Evolutionary conservation across 2,113 vertebrate species (phyloP).

Genomic region (Osmerus eperlanus): DNA sequence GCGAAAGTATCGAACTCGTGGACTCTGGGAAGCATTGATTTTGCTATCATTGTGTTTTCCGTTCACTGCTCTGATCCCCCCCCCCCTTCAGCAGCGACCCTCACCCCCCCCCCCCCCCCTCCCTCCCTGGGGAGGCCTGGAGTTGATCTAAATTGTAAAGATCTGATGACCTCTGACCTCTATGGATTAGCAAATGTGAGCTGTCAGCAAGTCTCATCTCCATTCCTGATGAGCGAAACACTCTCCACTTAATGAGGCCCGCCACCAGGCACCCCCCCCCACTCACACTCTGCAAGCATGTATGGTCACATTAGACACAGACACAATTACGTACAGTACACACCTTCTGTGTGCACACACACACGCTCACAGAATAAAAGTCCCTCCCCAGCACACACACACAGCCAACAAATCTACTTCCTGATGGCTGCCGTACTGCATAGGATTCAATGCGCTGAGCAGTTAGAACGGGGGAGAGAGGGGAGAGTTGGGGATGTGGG

Average conservation of each 20-base stretch:
- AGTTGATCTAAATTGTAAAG: conserved; percentile 54
- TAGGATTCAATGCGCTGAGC: neutral
- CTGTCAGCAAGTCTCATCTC: conserved; percentile 48
- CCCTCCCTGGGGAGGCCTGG: conserved; percentile 30
- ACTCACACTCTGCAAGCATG: neutral
- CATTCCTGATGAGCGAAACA: conserved; percentile 47
- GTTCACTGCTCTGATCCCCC: neutral
- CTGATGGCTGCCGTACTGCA: too few species aligned
- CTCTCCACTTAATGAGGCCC: conserved; percentile 39
- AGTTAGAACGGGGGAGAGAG: neutral
- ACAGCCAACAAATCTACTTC: too few species aligned
- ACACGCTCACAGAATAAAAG: too few species aligned
- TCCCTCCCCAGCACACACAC: too few species aligned
- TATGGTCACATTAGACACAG: too few species aligned
- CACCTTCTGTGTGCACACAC: too few species aligned
- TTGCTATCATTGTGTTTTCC: conserved; percentile 53
- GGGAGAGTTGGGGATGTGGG: neutral
- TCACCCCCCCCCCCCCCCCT: conserved; percentile 9
- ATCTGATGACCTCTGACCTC: conserved; percentile 49
- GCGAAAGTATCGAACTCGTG: conserved; percentile 32
- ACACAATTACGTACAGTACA: too few species aligned
- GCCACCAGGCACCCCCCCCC: neutral
- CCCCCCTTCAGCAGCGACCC: neutral
- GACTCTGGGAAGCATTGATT: conserved; percentile 46
- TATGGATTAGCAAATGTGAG: conserved; percentile 50